A percentile compares a stretch with the other conserved stretches of the same genome.
Evolutionary conservation across 2,888 invertebrate species (phyloP).

Genomic region (Drosophila anceps): DNA sequence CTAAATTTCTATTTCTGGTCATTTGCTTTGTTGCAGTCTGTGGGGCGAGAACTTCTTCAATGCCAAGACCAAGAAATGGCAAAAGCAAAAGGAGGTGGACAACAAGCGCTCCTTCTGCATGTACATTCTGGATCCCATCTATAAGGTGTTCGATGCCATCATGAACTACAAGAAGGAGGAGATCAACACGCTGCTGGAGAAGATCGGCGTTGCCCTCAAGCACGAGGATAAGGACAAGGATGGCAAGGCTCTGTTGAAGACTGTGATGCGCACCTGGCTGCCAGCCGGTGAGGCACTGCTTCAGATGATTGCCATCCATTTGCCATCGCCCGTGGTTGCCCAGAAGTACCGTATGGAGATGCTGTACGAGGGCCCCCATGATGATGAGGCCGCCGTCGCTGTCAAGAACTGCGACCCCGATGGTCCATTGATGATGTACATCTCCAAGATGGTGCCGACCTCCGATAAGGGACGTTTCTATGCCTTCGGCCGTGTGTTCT

Average conservation of each 20-base stretch:
- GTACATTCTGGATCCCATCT: conserved; percentile 99
- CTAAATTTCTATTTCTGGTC: not conserved
- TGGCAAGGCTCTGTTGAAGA: conserved; percentile 97
- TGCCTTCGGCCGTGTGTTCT: conserved; percentile 99
- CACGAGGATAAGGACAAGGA: conserved; percentile 98
- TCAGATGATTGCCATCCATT: conserved; percentile 99
- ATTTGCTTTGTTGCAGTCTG: conserved; percentile 84
- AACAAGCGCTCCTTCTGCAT: conserved; percentile 99
- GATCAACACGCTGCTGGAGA: conserved; percentile 93
- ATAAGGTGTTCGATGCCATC: conserved; percentile 93
- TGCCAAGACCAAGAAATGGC: conserved; percentile 98
- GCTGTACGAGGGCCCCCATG: conserved; percentile 99
- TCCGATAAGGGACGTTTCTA: conserved; percentile 99
- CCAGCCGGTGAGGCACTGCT: conserved; percentile 99
- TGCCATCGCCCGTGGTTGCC: conserved; percentile 99
- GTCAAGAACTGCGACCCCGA: conserved; percentile 97
- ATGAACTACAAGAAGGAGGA: conserved; percentile 99
- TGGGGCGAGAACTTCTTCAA: conserved; percentile 99
- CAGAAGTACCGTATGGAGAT: conserved; percentile 99
- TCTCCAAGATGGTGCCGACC: conserved; percentile 99
- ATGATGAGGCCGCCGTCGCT: conserved; percentile 97
- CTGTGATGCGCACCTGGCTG: conserved; percentile 99
- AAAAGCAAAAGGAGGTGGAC: conserved; percentile 94
- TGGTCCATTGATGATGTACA: conserved; percentile 99
- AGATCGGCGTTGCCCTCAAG: conserved; percentile 96